Conservation (phyloP, 2,113 vertebrate genomes). For the Pseudopipra pipra region DNA sequence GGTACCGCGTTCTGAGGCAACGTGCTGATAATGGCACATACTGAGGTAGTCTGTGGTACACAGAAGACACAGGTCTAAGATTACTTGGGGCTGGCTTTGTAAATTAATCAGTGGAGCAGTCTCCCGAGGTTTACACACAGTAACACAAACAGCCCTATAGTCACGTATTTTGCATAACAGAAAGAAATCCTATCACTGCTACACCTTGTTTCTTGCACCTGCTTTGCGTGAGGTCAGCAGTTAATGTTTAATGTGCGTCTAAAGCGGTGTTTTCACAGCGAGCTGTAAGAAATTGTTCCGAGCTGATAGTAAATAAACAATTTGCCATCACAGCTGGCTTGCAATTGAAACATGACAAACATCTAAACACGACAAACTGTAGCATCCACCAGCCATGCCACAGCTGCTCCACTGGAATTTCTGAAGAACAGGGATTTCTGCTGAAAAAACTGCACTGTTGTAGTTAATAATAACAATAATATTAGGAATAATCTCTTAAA, state of each 20-base stretch:
- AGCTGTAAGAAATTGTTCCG: background rate
- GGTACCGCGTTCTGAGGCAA: background rate
- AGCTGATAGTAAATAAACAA: background rate
- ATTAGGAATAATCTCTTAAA: background rate
- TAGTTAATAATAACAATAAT: background rate
- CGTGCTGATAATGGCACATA: constrained; percentile 7
- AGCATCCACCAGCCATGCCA: background rate
- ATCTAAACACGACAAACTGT: background rate
- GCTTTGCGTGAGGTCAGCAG: background rate
- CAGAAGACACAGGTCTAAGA: background rate
- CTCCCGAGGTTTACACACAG: background rate
- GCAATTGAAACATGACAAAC: background rate
- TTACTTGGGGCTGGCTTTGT: background rate
- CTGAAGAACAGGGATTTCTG: background rate
- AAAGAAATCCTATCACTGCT: background rate
- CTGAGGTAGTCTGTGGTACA: background rate
- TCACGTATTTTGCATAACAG: background rate
- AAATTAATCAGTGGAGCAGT: background rate
- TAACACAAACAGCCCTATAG: background rate
- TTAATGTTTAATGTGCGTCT: background rate
- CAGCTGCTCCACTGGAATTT: background rate
- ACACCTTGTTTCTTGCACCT: background rate
- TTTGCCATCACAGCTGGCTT: constrained; percentile 23
- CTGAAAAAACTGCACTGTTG: background rate
- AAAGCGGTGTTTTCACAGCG: background rate